Percentiles rank a stretch among this genome's conserved stretches.
These are phyloP conservation scores for Lipotes vexillifer DNA, from an alignment of 2,113 vertebrate species.

Conservation along the genomic window DNA sequence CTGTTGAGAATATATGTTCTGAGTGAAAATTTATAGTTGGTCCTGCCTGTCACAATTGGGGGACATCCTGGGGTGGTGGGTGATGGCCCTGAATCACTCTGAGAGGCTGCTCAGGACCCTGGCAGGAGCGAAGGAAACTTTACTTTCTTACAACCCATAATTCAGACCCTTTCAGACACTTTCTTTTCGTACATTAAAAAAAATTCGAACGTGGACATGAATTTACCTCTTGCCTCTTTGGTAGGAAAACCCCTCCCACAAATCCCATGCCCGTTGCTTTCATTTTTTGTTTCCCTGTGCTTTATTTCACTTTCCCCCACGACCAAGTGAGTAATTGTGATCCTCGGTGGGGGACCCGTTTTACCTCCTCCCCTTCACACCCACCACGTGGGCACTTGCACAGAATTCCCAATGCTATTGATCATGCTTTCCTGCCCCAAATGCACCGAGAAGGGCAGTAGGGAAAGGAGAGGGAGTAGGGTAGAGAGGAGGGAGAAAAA, in stretches of 20 bases:
- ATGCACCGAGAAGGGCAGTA: not conserved
- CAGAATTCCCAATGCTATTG: not conserved
- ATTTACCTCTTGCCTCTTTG: not conserved
- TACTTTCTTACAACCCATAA: no score
- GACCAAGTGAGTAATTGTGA: no score
- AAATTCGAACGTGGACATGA: not conserved
- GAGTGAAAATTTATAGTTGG: not conserved
- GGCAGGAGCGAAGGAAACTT: not conserved
- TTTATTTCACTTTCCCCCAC: not conserved
- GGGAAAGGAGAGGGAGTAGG: not conserved
- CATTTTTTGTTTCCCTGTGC: not conserved
- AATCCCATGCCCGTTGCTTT: not conserved
- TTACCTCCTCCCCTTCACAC: no score
- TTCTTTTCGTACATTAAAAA: not conserved
- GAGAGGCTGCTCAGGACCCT: not conserved
- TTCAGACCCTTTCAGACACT: not conserved
- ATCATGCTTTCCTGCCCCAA: not conserved
- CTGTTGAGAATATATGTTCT: not conserved
- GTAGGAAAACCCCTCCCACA: not conserved
- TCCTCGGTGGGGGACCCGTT: no score
- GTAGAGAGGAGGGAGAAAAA: not conserved
- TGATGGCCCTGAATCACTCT: not conserved
- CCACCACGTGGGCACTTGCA: not conserved
- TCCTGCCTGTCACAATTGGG: not conserved
- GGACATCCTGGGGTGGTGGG: not conserved